Base-by-base conservation (phyloP, 2,113 vertebrate species). In the Apodemus speciosus region DNA sequence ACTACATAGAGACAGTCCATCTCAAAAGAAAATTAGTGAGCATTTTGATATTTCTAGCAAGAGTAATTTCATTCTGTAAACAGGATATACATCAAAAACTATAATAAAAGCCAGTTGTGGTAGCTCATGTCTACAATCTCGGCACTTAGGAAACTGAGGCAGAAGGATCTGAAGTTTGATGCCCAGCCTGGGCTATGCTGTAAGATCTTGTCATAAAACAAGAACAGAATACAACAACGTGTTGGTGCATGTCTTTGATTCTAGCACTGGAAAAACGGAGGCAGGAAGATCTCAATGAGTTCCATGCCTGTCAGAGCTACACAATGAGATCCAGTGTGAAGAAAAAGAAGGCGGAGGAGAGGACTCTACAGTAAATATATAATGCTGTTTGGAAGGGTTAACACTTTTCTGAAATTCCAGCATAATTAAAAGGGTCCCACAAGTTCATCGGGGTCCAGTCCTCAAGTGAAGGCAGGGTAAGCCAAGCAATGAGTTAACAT, bases 1-100 rank as follows among this genome's bases (percentile, higher is more conserved):
- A 81, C 53, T 27, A 58, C 35, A 56, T 56, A 83, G 23, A 43
- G 79, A 83, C 14, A 60, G 38, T 3, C 21, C 3, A 9, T 46
- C 27, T 84, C 40, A 46, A 62, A 43, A 46, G 32, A 43, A 64
- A 46, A 43, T 46, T 66, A 84, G 18, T 62, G 58, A 83, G 18
- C 43, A 91, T 89, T 89, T 94, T 79, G 40, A 80, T 85, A 66
- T 89, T 95, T 81, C n/a, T 60, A 93, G 64, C 49, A 91, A 85
- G 27, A 92, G 27, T 88, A 72, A 91, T 60, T 64, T 81, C 40
- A 51, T 86, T 72, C 92, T 91, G 62, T 53, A 94, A 21, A 81
- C 58, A 40, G 20, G 35, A 76, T 18, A 16, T 90, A 92, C 49
- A 89, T 69, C 40, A 94, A 91, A 83, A 86, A 90, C 58, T 64